A percentile compares a stretch with the other conserved stretches of the same genome.
Evolutionary conservation across 2,888 invertebrate species (phyloP).

Genomic region (Tenthredo livida): DNA sequence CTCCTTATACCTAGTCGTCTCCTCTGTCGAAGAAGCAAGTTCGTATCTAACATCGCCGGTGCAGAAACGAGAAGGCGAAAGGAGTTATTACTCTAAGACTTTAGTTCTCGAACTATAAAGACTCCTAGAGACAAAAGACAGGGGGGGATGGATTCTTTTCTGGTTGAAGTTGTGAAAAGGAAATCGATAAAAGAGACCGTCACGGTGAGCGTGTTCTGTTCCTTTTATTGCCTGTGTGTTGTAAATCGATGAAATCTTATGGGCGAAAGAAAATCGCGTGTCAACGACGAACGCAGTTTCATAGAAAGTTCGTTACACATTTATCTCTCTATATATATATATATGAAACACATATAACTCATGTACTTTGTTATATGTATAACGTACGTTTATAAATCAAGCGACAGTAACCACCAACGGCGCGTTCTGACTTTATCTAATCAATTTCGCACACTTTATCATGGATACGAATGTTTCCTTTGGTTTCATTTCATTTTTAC

Average conservation of each 20-base stretch:
- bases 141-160: background rate
- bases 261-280: constrained; percentile 29
- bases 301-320: background rate
- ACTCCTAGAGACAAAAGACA: constrained; percentile 15
- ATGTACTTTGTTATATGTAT: background rate
- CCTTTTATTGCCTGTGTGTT: background rate
- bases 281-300: background rate
- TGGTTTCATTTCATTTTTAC: background rate
- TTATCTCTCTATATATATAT: background rate
- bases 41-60: background rate
- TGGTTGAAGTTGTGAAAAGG: constrained; percentile 30
- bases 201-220: constrained; percentile 13
- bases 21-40: background rate
- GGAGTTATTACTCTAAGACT: constrained; percentile 19
- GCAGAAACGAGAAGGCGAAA: background rate
- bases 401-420: background rate
- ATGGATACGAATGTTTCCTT: background rate
- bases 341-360: background rate
- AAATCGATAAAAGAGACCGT: constrained; percentile 34
- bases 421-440: background rate
- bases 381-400: background rate
- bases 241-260: constrained; percentile 25
- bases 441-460: background rate
- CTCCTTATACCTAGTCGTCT: background rate
- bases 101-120: constrained; percentile 5